Conservation (phyloP, 2,113 vertebrate genomes). For the Tylochromis polylepis region DNA sequence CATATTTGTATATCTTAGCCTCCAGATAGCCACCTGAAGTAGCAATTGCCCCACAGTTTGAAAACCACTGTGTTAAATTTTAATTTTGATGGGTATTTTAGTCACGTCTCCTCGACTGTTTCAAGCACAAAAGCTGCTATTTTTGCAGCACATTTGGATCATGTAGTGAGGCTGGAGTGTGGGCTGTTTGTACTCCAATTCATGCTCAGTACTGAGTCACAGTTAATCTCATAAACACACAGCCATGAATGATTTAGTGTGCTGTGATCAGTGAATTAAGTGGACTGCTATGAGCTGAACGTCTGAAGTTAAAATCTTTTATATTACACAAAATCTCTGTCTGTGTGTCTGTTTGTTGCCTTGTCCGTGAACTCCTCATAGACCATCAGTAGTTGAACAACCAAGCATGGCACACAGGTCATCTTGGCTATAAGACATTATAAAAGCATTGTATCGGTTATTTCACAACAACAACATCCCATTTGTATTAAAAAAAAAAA, state of each 20-base stretch:
- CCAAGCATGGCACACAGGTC: not conserved
- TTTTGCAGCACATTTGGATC: not conserved
- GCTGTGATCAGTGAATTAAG: not conserved
- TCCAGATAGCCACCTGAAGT: not conserved
- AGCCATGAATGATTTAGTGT: not conserved
- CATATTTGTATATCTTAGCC: not conserved
- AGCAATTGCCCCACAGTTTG: not conserved
- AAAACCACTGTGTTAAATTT: not conserved
- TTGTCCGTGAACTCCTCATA: not conserved
- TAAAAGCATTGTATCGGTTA: not conserved
- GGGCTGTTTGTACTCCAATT: not conserved
- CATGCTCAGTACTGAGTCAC: not conserved
- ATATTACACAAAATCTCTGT: not conserved
- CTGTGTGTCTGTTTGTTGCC: not conserved
- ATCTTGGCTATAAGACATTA: not conserved
- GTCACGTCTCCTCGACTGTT: fast-evolving
- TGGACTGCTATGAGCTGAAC: not conserved
- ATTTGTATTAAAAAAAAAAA: not conserved
- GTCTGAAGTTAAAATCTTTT: not conserved
- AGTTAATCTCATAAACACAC: not conserved
- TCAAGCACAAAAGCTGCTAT: not conserved
- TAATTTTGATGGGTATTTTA: not conserved
- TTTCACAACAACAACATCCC: not conserved
- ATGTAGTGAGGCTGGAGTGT: not conserved
- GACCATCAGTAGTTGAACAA: not conserved